Base-by-base conservation (phyloP, 2,113 vertebrate genomes). In the Daubentonia madagascariensis region DNA sequence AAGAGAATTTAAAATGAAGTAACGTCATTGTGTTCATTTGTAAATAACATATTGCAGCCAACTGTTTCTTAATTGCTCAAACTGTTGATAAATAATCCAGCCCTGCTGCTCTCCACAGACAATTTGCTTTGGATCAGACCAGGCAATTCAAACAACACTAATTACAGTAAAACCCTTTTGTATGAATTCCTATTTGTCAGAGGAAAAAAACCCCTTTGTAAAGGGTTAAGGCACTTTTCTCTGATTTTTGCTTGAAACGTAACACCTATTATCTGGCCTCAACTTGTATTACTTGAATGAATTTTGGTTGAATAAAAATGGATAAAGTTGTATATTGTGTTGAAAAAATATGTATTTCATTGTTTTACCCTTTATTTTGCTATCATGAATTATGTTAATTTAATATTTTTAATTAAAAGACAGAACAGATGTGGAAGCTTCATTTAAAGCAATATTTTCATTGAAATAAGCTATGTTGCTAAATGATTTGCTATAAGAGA, bases 51-150 rank as follows among this genome's bases (percentile, higher is more conserved):
- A 99, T 99, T 99, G 99, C 99, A 99, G 99, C 99, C 99, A 99
- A 99, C 99, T 99, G 99, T 99, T 99, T 99, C 99, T 99, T 99
- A 99, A 99, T 99, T 99, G 99, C 99, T 98, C 99, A 99, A 99
- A 99, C 99, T 99, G 99, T 99, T 99, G 99, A 99, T 99, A 99
- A 99, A 99, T 99, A 99, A 99, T 99, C 99, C 99, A 99, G 99
- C 99, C 99, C 99, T 99, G 99, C 99, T 98, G 98, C 99, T 99
- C 99, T 99, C 98, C 98, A 99, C 98, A 98, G 99, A 99, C 99
- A 99, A 99, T 99, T 99, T 99, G 99, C 99, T 99, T 99, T 99
- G 99, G 99, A 99, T 99, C 99, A 99, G 99, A 98, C 99, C 99
- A 99, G 99, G 99, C 99, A 99, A 99, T 99, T 98, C 98, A 99